Base-by-base conservation (phyloP, 2,888 invertebrate species). In the Andrena haemorrhoa region DNA sequence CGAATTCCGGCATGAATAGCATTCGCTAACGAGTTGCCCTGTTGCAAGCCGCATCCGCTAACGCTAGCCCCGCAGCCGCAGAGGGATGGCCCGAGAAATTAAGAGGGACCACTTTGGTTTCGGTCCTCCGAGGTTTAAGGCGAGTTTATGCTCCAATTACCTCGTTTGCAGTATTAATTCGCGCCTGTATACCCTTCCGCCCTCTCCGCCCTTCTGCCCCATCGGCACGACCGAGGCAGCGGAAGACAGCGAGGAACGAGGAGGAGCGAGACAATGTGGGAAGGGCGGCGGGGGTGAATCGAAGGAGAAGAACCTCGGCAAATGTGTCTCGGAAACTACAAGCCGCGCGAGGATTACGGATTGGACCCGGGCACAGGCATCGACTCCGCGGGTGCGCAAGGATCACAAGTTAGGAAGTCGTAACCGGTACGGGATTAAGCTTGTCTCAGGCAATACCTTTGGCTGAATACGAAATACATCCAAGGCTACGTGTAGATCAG, bases 91-190 rank as follows among this genome's bases (percentile, higher is more conserved):
- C 82, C 76, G 80, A 87, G 89, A 91, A 91, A 91, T 90, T 89
- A 89, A 91, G 88, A 86, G 79, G 56, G 75, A 86, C 81, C 81
- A 72, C 86, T 85, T 82, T 70, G 85, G 79, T 85, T 82, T 84
- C 79, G 83, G 79, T 87, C 85, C 84, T 87, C 77, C 79, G 83
- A 86, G 89, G 88, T 92, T 91, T 89, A 88, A 90, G 89, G 88
- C 88, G 86, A 91, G 89, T 92, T 92, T 90, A 92, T 89, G 91
- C 90, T 89, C 90, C 91, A 92, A 93, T 93, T 93, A 92, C 87
- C 88, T 88, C 88, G 89, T 92, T 92, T 91, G 88, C 89, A 88
- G 88, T 83, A 91, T 90, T 88, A 90, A 88, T 84, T 85, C 83
- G 79, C 83, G 75, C 77, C 82, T 72, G 79, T 79, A 76, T 75